Evolutionary conservation across 2,888 invertebrate genomes (phyloP).

Genomic region (Rugalucina vietnamica): DNA sequence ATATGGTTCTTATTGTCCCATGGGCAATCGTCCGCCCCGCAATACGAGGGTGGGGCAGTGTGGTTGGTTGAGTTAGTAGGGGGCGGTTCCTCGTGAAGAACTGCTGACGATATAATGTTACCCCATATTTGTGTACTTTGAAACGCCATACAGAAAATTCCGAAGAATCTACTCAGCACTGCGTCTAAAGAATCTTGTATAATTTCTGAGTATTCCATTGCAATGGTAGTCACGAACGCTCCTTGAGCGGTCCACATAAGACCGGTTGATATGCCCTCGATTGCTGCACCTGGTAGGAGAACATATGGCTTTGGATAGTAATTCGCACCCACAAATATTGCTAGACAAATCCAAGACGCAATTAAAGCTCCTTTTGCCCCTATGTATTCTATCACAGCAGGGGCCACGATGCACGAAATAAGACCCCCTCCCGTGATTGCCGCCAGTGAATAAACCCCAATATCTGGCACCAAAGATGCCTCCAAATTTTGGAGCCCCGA

Average conservation of each 20-base stretch:
- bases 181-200: conserved; percentile 60
- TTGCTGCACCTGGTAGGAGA: conserved; percentile 64
- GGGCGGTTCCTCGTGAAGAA: conserved; percentile 36
- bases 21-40: conserved; percentile 69
- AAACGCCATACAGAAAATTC: conserved; percentile 71
- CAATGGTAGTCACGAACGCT: conserved; percentile 67
- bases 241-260: conserved; percentile 73
- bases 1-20: conserved; percentile 27
- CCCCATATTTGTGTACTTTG: conserved; percentile 72
- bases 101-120: conserved; percentile 63
- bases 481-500: conserved; percentile 70
- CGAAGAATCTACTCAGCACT: conserved; percentile 66
- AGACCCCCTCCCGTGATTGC: conserved; percentile 70
- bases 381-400: conserved; percentile 64
- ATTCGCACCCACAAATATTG: conserved; percentile 67
- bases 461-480: conserved; percentile 62
- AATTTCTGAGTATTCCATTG: conserved; percentile 61
- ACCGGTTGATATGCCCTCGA: conserved; percentile 68
- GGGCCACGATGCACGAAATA: conserved; percentile 69
- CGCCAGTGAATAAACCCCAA: conserved; percentile 69
- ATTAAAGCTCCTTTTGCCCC: conserved; percentile 68
- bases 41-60: conserved; percentile 42
- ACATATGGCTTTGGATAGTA: conserved; percentile 67
- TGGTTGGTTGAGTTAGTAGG: not conserved
- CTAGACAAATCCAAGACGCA: conserved; percentile 64